Conservation (phyloP, 2,113 vertebrate genomes). For the Melanerpes formicivorus region DNA sequence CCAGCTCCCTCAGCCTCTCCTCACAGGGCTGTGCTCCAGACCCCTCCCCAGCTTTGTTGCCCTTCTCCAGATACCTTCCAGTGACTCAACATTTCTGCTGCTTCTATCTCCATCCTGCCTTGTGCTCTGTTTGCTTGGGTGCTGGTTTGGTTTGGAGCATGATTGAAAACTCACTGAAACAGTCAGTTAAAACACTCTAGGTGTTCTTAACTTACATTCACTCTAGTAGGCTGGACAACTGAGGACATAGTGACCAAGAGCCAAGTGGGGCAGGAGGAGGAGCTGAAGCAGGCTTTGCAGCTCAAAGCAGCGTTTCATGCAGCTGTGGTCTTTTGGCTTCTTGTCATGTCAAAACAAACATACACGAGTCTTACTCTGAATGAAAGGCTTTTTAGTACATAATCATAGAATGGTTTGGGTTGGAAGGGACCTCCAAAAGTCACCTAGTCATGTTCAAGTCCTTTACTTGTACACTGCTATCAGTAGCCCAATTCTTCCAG, state of each 20-base stretch:
- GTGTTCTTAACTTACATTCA: neutral
- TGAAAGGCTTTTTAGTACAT: neutral
- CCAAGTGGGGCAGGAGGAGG: neutral
- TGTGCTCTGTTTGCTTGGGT: neutral
- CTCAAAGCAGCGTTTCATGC: neutral
- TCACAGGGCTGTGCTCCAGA: too few species aligned
- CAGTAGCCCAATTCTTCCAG: neutral
- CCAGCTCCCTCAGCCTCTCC: too few species aligned
- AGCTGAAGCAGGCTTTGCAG: neutral
- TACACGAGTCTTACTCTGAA: neutral
- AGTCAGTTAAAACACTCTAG: neutral
- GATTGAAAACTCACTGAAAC: neutral
- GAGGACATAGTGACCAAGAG: neutral
- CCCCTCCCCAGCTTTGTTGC: too few species aligned
- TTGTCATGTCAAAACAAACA: neutral
- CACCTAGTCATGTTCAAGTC: neutral
- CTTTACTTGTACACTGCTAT: neutral
- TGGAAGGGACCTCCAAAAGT: too few species aligned
- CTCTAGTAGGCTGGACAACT: neutral
- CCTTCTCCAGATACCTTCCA: too few species aligned
- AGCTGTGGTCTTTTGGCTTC: neutral
- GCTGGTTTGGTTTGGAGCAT: rapidly evolving
- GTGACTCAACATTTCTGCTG: neutral
- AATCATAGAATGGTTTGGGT: neutral
- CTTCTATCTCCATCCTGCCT: neutral